Evolutionary conservation across 2,113 vertebrate species (phyloP).

Genomic region (Campylomormyrus tamandua): DNA sequence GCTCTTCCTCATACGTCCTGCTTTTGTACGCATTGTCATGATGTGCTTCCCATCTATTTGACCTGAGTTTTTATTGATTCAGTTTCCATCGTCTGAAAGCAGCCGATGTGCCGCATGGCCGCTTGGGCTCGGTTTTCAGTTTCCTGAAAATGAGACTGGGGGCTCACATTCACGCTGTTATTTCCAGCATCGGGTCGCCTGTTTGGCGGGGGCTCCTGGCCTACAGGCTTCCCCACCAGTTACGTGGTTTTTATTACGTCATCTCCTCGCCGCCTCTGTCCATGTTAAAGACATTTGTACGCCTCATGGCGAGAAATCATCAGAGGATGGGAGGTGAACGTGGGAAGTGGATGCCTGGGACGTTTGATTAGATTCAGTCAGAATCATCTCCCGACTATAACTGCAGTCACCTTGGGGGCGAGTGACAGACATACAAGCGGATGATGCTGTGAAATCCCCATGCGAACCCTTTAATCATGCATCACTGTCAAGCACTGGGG

Average conservation of each 20-base stretch:
- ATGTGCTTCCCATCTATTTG: not conserved
- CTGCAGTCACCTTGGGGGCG: not conserved
- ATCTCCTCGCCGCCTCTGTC: not conserved
- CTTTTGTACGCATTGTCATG: not conserved
- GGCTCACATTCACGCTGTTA: not conserved
- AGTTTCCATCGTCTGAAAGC: not conserved
- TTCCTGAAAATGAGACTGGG: not conserved
- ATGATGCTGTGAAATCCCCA: not conserved
- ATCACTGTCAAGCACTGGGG: not conserved
- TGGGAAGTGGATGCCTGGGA: not conserved
- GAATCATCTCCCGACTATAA: not conserved
- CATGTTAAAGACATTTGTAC: constrained; percentile 9
- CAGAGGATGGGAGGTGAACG: not conserved
- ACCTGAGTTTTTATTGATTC: not conserved
- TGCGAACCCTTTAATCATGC: not conserved
- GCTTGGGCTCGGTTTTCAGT: not conserved
- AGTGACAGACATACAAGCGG: not conserved
- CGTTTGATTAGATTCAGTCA: not conserved
- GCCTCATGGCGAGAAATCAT: not conserved
- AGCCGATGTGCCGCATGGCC: not conserved
- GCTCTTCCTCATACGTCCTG: not conserved
- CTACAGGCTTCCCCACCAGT: constrained; percentile 2
- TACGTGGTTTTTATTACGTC: not conserved
- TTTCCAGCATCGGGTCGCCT: not conserved
- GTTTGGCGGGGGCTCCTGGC: not conserved